These are phyloP conservation scores for Rhipidura dahli DNA, from an alignment of 2,113 vertebrate species.

Conservation along the genomic window DNA sequence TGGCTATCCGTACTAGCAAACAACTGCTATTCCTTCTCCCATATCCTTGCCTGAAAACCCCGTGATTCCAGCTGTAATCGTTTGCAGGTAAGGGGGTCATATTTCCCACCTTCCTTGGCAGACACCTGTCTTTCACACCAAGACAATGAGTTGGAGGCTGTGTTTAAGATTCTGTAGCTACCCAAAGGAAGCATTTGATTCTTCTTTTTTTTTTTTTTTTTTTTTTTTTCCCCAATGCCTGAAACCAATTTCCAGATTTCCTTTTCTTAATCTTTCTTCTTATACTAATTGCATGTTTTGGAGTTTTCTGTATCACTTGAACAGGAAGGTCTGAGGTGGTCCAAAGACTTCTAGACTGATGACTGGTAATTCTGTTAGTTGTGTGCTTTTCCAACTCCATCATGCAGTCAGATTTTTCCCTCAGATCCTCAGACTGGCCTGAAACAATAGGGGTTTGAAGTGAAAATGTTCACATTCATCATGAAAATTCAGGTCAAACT, in stretches of 20 bases:
- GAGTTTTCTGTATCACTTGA: not conserved
- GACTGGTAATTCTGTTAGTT: not conserved
- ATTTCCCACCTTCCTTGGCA: not conserved
- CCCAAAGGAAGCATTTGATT: not conserved
- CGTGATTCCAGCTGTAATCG: accelerated
- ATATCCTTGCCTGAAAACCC: not conserved
- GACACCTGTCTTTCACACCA: not conserved
- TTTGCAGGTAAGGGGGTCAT: accelerated
- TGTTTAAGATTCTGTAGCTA: not conserved
- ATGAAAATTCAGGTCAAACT: not conserved
- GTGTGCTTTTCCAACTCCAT: not conserved
- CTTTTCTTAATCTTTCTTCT: not conserved
- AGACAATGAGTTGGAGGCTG: not conserved
- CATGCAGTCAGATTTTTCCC: not conserved
- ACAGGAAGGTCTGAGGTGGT: not conserved
- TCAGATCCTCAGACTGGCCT: not conserved
- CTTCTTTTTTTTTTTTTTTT: too few species aligned
- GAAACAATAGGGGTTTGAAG: not conserved
- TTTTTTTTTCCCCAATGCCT: not conserved
- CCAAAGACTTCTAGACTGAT: not conserved
- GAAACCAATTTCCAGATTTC: not conserved
- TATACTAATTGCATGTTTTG: not conserved
- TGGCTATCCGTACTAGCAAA: too few species aligned
- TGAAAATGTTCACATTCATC: not conserved
- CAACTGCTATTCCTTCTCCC: too few species aligned